Base-by-base conservation (phyloP, 37 sponge, comb jelly and placozoan genomes). In the Corticium candelabrum region DNA sequence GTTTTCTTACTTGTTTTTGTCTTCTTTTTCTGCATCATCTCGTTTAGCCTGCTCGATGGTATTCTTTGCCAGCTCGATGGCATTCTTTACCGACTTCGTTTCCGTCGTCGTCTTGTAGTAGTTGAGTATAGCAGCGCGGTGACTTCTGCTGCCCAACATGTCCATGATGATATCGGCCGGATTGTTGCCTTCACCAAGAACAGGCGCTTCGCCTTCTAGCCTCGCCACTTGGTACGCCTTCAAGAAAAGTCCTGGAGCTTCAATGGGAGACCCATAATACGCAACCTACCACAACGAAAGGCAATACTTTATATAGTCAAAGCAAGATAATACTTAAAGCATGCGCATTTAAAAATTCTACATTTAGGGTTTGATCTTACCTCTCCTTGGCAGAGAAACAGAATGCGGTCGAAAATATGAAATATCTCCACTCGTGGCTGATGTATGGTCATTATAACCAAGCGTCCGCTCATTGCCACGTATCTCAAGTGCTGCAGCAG, bases 341-440 rank as follows among this genome's bases (percentile, higher is more conserved):
- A n/a, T n/a, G n/a, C n/a, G n/a, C n/a, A n/a, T n/a, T n/a, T n/a
- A n/a, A n/a, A n/a, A n/a, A n/a, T n/a, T n/a, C n/a, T n/a, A n/a
- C n/a, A n/a, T n/a, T n/a, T n/a, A n/a, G n/a, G n/a, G n/a, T n/a
- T n/a, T n/a, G n/a, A n/a, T 21, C 34, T n/a, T 7, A 79, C 85
- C 75, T 89, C 82, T 68, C 96, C 96, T 2, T 86, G 71, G 68
- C 84, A 83, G 31, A 95, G 80, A 27, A 95, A 85, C 0, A 95
- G 67, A 38, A 95, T 91, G 80, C 87, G 86, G 81, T 89, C 87
- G 68, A 95, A 95, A 73, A 91, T 81, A 74, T 95, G 96, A 77
- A 95, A 95, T 15, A 95, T 91, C 77, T 95, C 91, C 38, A 86
- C 79, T 15, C 96, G 77, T 5, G 96, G 96, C 69, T 95, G 96